Base-by-base conservation (phyloP, 1,140 invertebrate genomes). In the Neuroterus valhalla region DNA sequence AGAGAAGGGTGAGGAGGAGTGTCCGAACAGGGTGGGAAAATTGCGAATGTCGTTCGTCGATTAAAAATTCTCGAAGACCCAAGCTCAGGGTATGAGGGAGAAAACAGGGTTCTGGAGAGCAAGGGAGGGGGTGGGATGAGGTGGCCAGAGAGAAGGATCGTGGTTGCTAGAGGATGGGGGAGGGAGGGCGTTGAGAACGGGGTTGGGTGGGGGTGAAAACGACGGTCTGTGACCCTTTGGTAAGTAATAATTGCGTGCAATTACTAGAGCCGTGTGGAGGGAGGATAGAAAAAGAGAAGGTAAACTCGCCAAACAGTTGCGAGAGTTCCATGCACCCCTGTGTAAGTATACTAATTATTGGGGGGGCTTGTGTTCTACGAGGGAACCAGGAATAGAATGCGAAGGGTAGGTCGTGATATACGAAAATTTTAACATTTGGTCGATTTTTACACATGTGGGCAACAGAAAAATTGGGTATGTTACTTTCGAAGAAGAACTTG, bases 291-390 rank as follows among this genome's bases (percentile, higher is more conserved):
- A 79, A 79, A 82, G 78, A 79, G 77, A 81, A 82, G 76, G 78
- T 78, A 80, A 82, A 77, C 77, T 80, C 77, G 81, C 80, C 80
- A 80, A 82, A 85, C 81, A 82, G 81, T 86, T 83, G 81, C 80
- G 80, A 78, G 81, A 82, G 80, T 86, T 84, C 77, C 78, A 81
- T 79, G 75, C 75, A 80, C 80, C 81, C 81, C 76, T 75, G 72
- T 67, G 70, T 81, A 86, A 83, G 82, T 83, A 84, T 84, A 86
- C 85, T 86, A 87, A 88, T 87, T 88, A 86, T 77, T 78, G 80
- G 84, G 80, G 79, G 81, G 75, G 71, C 69, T 81, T 78, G 70
- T 70, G 71, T 73, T 76, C 78, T 79, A 70, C 46, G 42, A 68
- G 78, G 75, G 80, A 83, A 80, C 80, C 80, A 76, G 74, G 76